phyloP scores from a whole-genome alignment of 2,113 vertebrate species.

The Megatriorchis doriae region DNA sequence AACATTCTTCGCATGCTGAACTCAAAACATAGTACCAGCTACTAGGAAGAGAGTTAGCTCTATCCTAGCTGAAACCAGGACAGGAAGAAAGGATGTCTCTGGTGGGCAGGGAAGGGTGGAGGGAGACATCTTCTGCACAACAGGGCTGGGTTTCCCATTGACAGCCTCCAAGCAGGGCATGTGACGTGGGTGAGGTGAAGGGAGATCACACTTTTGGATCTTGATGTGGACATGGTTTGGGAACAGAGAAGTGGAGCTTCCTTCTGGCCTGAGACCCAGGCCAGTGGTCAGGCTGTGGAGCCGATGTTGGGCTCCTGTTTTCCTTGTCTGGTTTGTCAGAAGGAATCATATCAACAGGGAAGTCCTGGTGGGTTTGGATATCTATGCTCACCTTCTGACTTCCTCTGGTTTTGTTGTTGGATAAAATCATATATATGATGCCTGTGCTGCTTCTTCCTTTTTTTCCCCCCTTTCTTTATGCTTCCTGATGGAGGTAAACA shows the following conservation, averaged over 20 bases:
- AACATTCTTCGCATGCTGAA: no score
- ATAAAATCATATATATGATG: not conserved
- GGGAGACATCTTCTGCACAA: not conserved
- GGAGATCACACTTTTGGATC: not conserved
- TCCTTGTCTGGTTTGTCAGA: not conserved
- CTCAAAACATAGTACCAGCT: no score
- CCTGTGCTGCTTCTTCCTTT: not conserved
- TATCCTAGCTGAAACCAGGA: no score
- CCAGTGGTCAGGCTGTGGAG: not conserved
- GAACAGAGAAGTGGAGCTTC: not conserved
- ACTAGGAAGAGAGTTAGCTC: no score
- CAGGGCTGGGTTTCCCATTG: not conserved
- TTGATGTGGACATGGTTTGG: not conserved
- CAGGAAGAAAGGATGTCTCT: not conserved
- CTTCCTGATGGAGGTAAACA: not conserved
- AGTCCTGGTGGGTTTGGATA: not conserved
- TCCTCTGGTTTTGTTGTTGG: not conserved
- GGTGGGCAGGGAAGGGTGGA: not conserved
- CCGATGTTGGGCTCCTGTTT: not conserved
- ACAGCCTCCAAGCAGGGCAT: not conserved
- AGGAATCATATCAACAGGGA: not conserved
- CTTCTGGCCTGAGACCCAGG: not conserved
- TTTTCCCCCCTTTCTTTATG: not conserved
- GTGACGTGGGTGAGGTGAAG: not conserved
- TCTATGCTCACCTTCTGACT: not conserved